These are phyloP conservation scores for Lasiurus borealis DNA, from an alignment of 2,113 vertebrate genomes.

Conservation along the genomic window DNA sequence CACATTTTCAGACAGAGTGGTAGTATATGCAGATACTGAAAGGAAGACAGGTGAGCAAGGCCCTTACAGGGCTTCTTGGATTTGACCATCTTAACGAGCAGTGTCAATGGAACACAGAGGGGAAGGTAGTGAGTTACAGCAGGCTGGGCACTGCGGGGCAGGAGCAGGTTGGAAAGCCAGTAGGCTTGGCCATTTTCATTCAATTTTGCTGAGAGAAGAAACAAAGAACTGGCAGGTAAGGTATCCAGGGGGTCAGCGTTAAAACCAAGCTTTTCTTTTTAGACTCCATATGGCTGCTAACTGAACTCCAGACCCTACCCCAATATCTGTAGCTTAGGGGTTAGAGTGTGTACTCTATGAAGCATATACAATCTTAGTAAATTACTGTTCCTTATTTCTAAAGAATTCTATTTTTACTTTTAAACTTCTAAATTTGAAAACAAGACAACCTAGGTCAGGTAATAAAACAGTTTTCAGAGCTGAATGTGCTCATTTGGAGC, in stretches of 20 bases:
- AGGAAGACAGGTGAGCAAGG: not conserved
- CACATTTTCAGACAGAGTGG: not conserved
- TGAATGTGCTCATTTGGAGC: slow-evolving; percentile 75
- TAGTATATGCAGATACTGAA: not conserved
- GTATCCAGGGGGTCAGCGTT: not conserved
- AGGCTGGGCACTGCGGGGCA: not conserved
- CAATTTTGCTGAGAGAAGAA: not conserved
- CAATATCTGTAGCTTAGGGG: not conserved
- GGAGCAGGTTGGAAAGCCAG: not conserved
- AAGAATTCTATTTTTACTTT: slow-evolving; percentile 51
- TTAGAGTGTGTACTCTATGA: not conserved
- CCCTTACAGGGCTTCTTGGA: not conserved
- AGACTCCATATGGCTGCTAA: not conserved
- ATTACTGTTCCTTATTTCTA: slow-evolving; percentile 12
- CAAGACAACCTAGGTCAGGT: not conserved
- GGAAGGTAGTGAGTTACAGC: not conserved
- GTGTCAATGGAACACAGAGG: not conserved
- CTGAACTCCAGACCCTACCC: not conserved
- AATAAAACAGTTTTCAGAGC: slow-evolving; percentile 75
- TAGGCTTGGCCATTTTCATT: not conserved
- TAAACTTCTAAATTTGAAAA: slow-evolving; percentile 52
- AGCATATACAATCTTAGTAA: not conserved
- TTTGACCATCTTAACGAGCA: not conserved
- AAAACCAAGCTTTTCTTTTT: not conserved
- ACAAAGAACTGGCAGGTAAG: not conserved